Evolutionary conservation across 2,113 vertebrate genomes (phyloP).

Genomic region (Cavia aperea): DNA sequence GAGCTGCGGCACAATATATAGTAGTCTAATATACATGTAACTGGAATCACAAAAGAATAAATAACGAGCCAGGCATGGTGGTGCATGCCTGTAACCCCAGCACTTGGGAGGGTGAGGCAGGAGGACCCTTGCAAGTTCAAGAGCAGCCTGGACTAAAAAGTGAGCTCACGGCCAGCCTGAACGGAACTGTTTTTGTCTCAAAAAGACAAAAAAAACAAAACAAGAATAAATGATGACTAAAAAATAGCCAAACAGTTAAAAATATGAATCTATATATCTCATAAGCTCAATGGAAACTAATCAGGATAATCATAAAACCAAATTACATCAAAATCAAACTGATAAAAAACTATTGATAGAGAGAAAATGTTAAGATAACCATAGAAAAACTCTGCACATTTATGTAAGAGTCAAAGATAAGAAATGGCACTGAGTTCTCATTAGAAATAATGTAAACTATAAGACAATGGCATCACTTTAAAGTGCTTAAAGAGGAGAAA

Average conservation of each 20-base stretch:
- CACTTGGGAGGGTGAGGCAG: no score
- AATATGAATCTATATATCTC: neutral
- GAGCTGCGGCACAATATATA: neutral
- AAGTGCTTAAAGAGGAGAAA: constrained; percentile 14
- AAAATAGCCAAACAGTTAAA: constrained; percentile 9
- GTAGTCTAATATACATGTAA: neutral
- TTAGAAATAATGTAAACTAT: neutral
- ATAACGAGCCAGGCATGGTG: neutral
- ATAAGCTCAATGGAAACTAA: neutral
- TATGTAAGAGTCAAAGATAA: neutral
- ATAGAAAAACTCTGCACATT: neutral
- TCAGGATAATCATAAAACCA: neutral
- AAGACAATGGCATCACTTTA: neutral
- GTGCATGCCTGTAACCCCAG: no score
- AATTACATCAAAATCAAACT: constrained; percentile 29
- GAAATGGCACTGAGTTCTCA: constrained; percentile 20
- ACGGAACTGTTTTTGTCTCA: no score
- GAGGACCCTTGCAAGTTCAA: no score
- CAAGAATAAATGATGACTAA: neutral
- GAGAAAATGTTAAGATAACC: neutral
- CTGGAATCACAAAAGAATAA: neutral
- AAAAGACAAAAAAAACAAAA: no score
- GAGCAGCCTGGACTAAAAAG: no score
- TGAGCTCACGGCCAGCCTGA: no score
- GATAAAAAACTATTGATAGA: neutral